Conservation (phyloP, 2,797 vertebrate genomes). For the Crenichthys baileyi region DNA sequence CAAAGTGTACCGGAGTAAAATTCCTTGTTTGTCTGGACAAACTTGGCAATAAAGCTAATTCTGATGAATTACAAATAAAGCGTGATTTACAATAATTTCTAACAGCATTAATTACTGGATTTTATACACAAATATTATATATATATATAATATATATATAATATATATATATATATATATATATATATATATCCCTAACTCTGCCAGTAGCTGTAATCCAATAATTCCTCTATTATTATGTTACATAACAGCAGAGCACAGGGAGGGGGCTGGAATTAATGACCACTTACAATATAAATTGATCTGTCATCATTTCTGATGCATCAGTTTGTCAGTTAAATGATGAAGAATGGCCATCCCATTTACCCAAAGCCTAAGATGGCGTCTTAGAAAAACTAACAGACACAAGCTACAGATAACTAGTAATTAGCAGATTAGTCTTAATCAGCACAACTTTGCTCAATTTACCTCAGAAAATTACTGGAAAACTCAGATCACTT, state of each 20-base stretch:
- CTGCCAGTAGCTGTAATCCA: not conserved
- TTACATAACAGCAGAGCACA: not conserved
- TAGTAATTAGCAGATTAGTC: not conserved
- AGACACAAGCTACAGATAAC: not conserved
- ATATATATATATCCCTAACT: not conserved
- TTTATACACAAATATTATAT: no score
- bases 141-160: not conserved
- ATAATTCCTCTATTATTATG: not conserved
- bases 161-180: not conserved
- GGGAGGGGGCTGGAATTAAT: not conserved
- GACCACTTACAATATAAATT: constrained; percentile 7
- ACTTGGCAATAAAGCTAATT: no score
- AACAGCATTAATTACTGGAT: no score
- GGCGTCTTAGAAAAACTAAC: not conserved
- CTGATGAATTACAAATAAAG: no score
- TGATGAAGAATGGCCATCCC: constrained; percentile 3
- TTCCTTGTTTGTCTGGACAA: no score
- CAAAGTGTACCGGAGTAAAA: no score
- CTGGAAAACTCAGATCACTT: not conserved
- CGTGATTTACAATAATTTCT: no score
- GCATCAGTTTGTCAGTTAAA: constrained; percentile 18
- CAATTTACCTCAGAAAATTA: not conserved
- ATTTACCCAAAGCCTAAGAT: not conserved
- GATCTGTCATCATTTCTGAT: constrained; percentile 7
- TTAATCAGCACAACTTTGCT: not conserved